Evolutionary conservation across 2,797 vertebrate species (phyloP), one percentile per base, ranked within the genome.

Genomic region (Rousettus madagascariensis): DNA sequence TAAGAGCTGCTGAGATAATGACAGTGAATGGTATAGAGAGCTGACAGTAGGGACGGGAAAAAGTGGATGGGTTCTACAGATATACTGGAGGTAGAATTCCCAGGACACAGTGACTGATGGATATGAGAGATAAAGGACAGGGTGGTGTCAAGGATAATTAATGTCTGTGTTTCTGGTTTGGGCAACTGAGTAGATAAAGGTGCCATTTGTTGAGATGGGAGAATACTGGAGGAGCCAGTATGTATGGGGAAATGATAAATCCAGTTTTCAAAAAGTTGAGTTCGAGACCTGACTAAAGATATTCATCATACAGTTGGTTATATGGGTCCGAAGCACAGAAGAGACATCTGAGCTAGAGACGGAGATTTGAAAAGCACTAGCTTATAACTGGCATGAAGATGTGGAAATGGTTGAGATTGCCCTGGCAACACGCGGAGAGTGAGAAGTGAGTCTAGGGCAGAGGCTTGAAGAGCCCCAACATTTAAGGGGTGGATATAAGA

Each of bases 311-410:
- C 17, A 79, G 46, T 41, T 24, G 33, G 68, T 72, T 69, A 30
- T n/a, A 63, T 41, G 53, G 51, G 30, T 69, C 55, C 75, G 80
- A 84, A 66, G 33, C 75, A 93, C 59, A 51, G 57, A 53, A 77
- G 79, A 43, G 53, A 66, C 36, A 38, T 20, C 12, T 80, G 75
- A 49, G 3, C 12, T 36, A 49, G 49, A 80, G 30, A 30, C 41
- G 51, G 3, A 51, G 75, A 43, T 95, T 88, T 63, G n/a, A 41
- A 86, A 97, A 86, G 8, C 19, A 80, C 36, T 68, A 33, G 63
- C 41, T 94, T 77, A 36, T 19, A 13, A n/a, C 24, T 51, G 46
- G n/a, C 36, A 30, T 22, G 68, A 83, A 84, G 78, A 51, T 16
- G 3, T 4, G 2, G 53, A 78, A 28, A 77, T 8, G 28, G 90